Evolutionary conservation across 2,113 vertebrate genomes (phyloP), one percentile per base, ranked within the genome.

Genomic region (Trogon melanurus): DNA sequence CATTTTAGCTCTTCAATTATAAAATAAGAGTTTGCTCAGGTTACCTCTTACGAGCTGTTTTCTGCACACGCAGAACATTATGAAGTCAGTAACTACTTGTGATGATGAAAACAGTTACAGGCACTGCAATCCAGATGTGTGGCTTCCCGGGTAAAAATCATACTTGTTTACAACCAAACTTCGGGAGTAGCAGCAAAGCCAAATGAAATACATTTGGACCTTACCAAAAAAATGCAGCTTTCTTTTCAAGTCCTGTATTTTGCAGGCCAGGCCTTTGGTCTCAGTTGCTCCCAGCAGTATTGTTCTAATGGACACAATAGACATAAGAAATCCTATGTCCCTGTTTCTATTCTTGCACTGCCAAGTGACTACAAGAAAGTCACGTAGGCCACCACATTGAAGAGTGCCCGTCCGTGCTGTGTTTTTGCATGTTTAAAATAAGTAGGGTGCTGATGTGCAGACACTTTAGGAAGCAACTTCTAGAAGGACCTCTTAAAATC

Each of bases 181-280:
- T 61, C n/a, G 91, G 60, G 84, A 91, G 61, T 23, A 89, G 45
- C 57, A 85, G 73, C 70, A 85, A 82, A 92, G 66, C 62, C 0
- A n/a, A 95, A 95, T 94, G 50, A 94, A 97, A 96, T 57, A 85
- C 53, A 94, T 91, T 96, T 93, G 94, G 93, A 91, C 76, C 89
- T 86, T 79, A 92, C 75, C 14, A 96, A 94, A 93, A 95, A 91
- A 87, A 79, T 61, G 54, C 72, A 80, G 88, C 85, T 81, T 58
- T 94, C 82, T 64, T 94, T 93, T 97, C 94, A 94, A 94, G 92
- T 86, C 44, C 17, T 93, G 4, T 80, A 78, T 93, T 96, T 88
- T 84, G 88, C 90, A 94, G 85, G 82, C 91, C 75, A 88, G 83
- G 88, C 95, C 83, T 92, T 95, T 93, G 92, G 92, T 95, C 75